Evolutionary conservation across 1,140 invertebrate genomes (phyloP).

Genomic region (Drosophila ercepeae): DNA sequence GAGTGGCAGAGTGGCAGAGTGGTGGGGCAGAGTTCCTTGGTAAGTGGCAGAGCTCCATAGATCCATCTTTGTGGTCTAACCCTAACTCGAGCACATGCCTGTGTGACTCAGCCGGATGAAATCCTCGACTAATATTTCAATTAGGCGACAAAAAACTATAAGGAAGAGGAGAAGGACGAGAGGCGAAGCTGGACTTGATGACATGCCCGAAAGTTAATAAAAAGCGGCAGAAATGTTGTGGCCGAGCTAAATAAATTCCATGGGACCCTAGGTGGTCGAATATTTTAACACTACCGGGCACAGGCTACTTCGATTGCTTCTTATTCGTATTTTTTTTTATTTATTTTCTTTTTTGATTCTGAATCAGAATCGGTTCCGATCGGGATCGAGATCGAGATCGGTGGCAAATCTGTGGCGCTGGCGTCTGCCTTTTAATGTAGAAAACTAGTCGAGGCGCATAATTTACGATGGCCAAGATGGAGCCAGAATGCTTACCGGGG

Average conservation of each 20-base stretch:
- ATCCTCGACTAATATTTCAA: constrained; percentile 76
- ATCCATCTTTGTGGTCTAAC: constrained; percentile 27
- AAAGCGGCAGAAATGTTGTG: constrained; percentile 81
- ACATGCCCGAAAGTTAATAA: constrained; percentile 74
- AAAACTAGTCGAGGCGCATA: constrained; percentile 82
- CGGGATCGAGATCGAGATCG: constrained; percentile 33
- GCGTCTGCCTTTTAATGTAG: constrained; percentile 82
- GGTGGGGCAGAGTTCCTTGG: too few relatives aligned
- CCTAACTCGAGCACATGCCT: constrained; percentile 43
- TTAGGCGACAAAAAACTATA: constrained; percentile 45
- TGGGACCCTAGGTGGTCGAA: constrained; percentile 80
- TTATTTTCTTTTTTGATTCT: not conserved
- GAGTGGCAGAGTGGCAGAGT: too few relatives aligned
- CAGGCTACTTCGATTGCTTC: constrained; percentile 22
- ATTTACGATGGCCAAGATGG: constrained; percentile 68
- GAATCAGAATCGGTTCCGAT: constrained; percentile 13
- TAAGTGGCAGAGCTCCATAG: constrained; percentile 6
- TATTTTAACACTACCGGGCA: constrained; percentile 81
- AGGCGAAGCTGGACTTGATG: constrained; percentile 51
- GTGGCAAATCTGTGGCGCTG: constrained; percentile 71
- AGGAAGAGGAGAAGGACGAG: not conserved
- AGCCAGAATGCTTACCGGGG: not conserved
- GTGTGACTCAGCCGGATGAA: constrained; percentile 45
- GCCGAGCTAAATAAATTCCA: constrained; percentile 76
- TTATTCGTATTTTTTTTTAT: not conserved